A percentile compares a stretch with the other conserved stretches of the same genome.
Conservation (phyloP, 1,140 invertebrate genomes). For the Papilio dardanus region DNA sequence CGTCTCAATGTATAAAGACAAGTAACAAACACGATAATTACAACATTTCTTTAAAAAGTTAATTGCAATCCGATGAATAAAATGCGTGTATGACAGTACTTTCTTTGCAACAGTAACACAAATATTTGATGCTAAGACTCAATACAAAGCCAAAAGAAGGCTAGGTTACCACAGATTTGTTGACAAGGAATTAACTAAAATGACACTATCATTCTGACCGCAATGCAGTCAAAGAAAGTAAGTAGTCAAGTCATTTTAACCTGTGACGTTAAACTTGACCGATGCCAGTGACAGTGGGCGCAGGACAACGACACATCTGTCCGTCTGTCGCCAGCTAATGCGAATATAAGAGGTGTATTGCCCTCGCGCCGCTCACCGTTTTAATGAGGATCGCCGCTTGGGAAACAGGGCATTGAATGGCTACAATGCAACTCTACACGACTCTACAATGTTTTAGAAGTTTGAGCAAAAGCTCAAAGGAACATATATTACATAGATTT, state of each 20-base stretch:
- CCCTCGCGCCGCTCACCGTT: constrained; percentile 43
- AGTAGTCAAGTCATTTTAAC: neutral
- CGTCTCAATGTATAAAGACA: neutral
- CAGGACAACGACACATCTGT: constrained; percentile 55
- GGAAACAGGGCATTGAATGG: constrained; percentile 36
- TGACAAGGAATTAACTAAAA: too few relatives aligned
- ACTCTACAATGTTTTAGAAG: neutral
- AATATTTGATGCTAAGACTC: too few relatives aligned
- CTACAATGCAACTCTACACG: constrained; percentile 27
- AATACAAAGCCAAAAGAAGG: neutral
- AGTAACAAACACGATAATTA: neutral
- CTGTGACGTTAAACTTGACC: constrained; percentile 50
- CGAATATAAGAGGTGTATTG: constrained; percentile 50
- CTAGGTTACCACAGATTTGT: too few relatives aligned
- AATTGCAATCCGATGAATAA: constrained; percentile 1
- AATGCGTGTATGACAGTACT: neutral
- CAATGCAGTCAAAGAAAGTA: neutral
- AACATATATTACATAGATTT: too few relatives aligned
- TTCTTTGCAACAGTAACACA: too few relatives aligned
- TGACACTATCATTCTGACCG: neutral
- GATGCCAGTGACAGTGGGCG: constrained; percentile 43
- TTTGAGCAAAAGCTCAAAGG: neutral
- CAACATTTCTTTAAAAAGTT: neutral
- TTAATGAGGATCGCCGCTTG: constrained; percentile 44
- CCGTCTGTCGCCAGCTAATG: constrained; percentile 52